Conservation (phyloP, 1,140 invertebrate genomes). For the Diprion similis region DNA sequence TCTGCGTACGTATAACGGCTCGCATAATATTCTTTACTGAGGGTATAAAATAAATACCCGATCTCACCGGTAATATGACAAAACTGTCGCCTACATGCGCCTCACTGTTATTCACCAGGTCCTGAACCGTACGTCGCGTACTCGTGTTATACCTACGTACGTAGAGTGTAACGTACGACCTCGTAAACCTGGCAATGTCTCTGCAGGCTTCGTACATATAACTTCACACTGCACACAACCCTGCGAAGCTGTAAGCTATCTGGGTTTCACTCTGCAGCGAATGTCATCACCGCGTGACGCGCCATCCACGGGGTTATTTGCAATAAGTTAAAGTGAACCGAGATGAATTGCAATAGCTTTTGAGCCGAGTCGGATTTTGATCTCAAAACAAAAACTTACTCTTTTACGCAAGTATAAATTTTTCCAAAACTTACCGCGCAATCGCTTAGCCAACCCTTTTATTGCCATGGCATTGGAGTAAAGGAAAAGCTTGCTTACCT, state of each 20-base stretch:
- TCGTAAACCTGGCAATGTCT: slow-evolving; percentile 43
- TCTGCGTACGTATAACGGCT: not conserved
- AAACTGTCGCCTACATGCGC: slow-evolving; percentile 27
- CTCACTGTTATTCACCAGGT: slow-evolving; percentile 5
- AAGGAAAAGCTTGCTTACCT: slow-evolving; percentile 15
- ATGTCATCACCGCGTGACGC: too few species aligned
- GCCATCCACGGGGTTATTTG: too few species aligned
- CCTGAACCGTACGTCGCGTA: slow-evolving; percentile 22
- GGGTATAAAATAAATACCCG: slow-evolving; percentile 39
- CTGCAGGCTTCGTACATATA: not conserved
- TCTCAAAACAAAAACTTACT: too few species aligned
- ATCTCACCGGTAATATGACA: slow-evolving; percentile 37
- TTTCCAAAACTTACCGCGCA: too few species aligned
- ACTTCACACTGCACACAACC: too few species aligned
- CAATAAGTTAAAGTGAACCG: too few species aligned
- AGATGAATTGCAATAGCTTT: too few species aligned
- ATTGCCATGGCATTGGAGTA: not conserved
- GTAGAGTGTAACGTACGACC: slow-evolving; percentile 41
- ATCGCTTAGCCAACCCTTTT: not conserved
- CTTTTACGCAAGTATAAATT: too few species aligned
- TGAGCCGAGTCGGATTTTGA: too few species aligned
- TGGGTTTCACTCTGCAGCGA: too few species aligned
- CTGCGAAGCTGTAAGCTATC: too few species aligned
- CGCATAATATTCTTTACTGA: slow-evolving; percentile 16
- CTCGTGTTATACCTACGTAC: not conserved